phyloP scores from a whole-genome alignment of 2,888 invertebrate genomes.

The Scaptodrosophila latifasciaeformis region DNA sequence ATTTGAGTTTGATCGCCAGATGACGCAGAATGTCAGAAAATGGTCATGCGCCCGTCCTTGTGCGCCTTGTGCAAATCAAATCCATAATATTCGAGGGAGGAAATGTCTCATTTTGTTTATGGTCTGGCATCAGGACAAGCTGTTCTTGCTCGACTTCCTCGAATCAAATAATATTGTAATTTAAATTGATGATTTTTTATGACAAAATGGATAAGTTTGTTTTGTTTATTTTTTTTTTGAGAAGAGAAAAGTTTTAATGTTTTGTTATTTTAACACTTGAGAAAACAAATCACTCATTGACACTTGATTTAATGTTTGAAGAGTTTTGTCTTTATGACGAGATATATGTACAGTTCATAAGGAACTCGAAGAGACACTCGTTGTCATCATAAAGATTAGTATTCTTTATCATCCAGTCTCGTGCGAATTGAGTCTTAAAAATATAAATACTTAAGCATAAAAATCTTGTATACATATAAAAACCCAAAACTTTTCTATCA shows the following conservation, averaged over 20 bases:
- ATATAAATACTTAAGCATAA: constrained; percentile 37
- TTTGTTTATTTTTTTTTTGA: not conserved
- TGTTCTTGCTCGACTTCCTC: constrained; percentile 38
- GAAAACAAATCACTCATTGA: constrained; percentile 21
- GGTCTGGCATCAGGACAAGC: constrained; percentile 55
- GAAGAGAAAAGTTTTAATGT: not conserved
- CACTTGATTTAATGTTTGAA: constrained; percentile 33
- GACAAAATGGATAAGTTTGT: constrained; percentile 21
- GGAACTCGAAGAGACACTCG: not conserved
- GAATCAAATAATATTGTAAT: constrained; percentile 34
- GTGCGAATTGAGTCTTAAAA: constrained; percentile 44
- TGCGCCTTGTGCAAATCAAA: constrained; percentile 27
- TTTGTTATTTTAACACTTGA: constrained; percentile 9
- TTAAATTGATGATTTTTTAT: constrained; percentile 49
- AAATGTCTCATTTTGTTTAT: constrained; percentile 49
- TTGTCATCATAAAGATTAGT: constrained; percentile 32
- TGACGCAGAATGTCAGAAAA: constrained; percentile 38
- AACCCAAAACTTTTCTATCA: constrained; percentile 28
- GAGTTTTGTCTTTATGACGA: constrained; percentile 1
- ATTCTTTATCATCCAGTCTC: constrained; percentile 9
- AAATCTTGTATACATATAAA: constrained; percentile 2
- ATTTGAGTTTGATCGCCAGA: constrained; percentile 67
- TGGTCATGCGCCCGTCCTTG: not conserved
- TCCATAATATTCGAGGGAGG: constrained; percentile 34
- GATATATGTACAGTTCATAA: constrained; percentile 7